Base-by-base conservation (phyloP, 92 coral and sea anemone genomes). In the Meandrina meandrites region DNA sequence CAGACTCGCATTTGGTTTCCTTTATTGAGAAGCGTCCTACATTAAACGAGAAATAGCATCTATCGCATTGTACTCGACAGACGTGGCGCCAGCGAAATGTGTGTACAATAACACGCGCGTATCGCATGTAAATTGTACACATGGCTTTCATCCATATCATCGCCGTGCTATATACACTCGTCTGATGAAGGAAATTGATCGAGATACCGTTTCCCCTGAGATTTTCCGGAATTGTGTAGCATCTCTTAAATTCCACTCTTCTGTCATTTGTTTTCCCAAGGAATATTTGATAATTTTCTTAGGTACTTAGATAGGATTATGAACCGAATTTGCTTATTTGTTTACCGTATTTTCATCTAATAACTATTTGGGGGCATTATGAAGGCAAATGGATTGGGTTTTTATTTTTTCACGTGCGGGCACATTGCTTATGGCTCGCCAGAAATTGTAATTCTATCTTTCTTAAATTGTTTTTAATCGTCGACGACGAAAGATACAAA, bases 291-390 rank as follows among this genome's bases (percentile, higher is more conserved):
- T 83, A 84, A 93, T 81, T 88, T 93, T 93, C 88, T 93, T 90
- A 86, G 71, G 77, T 88, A 90, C 95, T 93, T 93, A 93, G 90
- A 75, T 80, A 81, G 81, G 95, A 94, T 94, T 90, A 94, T 80
- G 88, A 78, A 85, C 89, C 90, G 84, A 88, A 79, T 85, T 76
- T 88, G 83, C 89, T 89, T 92, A 90, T 94, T 92, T 93, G 92
- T 80, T 85, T 75, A 80, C 91, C 60, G 51, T 67, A 78, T 53
- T 67, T 87, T 90, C 79, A 94, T 88, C 94, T 84, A 90, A 92
- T 92, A 80, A 94, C 86, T 79, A 87, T 90, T 81, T 81, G 32
- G 62, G 75, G 88, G 79, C 81, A 82, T 82, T 37, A 69, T 22
- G 48, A 32, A 57, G 58, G 78, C 78, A 72, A 86, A 70, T 53